phyloP scores from a whole-genome alignment of 2,797 vertebrate species.

The Ataeniobius toweri region DNA sequence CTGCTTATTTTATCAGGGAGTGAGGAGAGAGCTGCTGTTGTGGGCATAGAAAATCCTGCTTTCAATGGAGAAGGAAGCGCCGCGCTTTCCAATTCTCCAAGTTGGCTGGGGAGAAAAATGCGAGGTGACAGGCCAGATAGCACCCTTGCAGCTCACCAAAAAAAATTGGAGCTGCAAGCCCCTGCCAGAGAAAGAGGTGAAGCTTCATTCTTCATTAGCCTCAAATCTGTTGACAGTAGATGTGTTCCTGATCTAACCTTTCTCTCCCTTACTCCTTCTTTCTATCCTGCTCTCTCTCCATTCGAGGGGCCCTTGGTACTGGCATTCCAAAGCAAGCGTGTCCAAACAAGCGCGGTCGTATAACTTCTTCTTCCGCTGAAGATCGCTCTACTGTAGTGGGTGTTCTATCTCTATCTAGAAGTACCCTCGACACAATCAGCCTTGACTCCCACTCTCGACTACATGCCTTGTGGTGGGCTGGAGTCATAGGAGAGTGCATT shows the following conservation, averaged over 20 bases:
- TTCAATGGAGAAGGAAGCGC: slow-evolving; percentile 83
- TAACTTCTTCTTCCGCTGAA: slow-evolving; percentile 69
- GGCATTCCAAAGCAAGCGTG: slow-evolving; percentile 75
- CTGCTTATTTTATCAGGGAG: slow-evolving; percentile 75
- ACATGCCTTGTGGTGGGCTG: slow-evolving; percentile 79
- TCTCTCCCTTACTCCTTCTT: slow-evolving; percentile 56
- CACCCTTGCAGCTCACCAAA: slow-evolving; percentile 90
- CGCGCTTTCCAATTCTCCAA: slow-evolving; percentile 82
- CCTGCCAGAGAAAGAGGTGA: slow-evolving; percentile 90
- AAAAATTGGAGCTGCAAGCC: slow-evolving; percentile 86
- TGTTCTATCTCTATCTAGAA: slow-evolving; percentile 78
- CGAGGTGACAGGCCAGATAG: slow-evolving; percentile 87
- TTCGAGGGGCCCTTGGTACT: slow-evolving; percentile 58
- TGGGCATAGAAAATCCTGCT: slow-evolving; percentile 87
- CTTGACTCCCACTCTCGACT: slow-evolving; percentile 79
- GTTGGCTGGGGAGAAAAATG: slow-evolving; percentile 85
- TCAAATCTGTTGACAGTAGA: slow-evolving; percentile 81
- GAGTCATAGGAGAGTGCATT: slow-evolving; percentile 80
- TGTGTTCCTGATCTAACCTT: slow-evolving; percentile 84
- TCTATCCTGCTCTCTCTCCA: slow-evolving; percentile 40
- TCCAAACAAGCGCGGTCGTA: slow-evolving; percentile 74
- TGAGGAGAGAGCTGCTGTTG: slow-evolving; percentile 76
- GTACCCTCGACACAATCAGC: slow-evolving; percentile 78
- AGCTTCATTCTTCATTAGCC: slow-evolving; percentile 88
- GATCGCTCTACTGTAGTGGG: slow-evolving; percentile 70